Evolutionary conservation across 2,113 vertebrate genomes (phyloP).

Genomic region (Festucalex cinctus): DNA sequence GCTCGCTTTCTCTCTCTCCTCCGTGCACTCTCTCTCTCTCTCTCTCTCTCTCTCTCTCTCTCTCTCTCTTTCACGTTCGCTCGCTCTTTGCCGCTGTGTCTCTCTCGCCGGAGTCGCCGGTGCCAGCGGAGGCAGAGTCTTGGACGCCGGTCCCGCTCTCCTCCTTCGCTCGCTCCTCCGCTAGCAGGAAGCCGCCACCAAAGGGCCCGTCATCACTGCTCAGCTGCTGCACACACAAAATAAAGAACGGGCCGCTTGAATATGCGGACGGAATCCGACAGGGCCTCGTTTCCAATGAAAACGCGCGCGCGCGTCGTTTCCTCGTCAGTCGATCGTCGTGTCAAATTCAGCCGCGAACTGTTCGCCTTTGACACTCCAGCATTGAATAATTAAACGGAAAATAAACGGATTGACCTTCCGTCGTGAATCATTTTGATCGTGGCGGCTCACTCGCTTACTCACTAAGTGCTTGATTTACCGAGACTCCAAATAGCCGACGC

Average conservation of each 20-base stretch:
- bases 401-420: not conserved
- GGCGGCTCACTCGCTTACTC: not conserved
- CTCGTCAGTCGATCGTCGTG: not conserved
- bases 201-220: conserved; percentile 40
- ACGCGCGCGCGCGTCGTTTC: not conserved
- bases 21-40: conserved; percentile 33
- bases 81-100: conserved; percentile 26
- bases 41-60: conserved; percentile 34
- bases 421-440: not conserved
- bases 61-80: conserved; percentile 28
- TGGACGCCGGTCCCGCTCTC: conserved; percentile 33
- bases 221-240: conserved; percentile 34
- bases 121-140: conserved; percentile 28
- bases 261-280: not conserved
- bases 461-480: not conserved
- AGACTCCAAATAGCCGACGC: too few species aligned
- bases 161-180: conserved; percentile 19
- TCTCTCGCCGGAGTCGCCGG: conserved; percentile 27
- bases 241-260: not conserved
- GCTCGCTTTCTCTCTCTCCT: conserved; percentile 45
- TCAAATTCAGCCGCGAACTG: not conserved
- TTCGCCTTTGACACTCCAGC: not conserved
- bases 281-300: not conserved
- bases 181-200: conserved; percentile 37
- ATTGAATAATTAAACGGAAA: conserved; percentile 1